These are phyloP conservation scores for Hyaena hyaena DNA, from an alignment of 2,113 vertebrate genomes.

Conservation along the genomic window DNA sequence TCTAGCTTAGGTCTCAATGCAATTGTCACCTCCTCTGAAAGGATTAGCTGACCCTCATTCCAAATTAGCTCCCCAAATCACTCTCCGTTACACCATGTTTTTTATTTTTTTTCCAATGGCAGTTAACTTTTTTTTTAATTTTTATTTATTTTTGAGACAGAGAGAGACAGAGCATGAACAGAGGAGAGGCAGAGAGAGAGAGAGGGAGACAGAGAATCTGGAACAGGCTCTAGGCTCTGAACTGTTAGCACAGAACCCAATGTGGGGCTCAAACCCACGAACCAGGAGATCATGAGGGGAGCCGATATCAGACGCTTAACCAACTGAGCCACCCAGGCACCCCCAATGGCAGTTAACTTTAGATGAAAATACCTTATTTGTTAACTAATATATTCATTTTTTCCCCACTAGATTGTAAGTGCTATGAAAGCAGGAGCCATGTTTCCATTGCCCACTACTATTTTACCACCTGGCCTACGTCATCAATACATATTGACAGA, in stretches of 20 bases:
- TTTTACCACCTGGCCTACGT: background rate
- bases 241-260: too few species aligned
- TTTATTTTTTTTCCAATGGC: background rate
- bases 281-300: too few species aligned
- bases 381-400: conserved; percentile 10
- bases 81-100: background rate
- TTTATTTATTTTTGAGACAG: background rate
- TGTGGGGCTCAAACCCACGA: too few species aligned
- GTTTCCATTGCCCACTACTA: background rate
- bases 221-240: background rate
- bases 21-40: background rate
- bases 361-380: conserved; percentile 21
- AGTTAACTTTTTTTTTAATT: background rate
- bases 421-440: background rate
- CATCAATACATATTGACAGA: background rate
- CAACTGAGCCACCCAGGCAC: background rate
- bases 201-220: background rate
- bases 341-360: background rate
- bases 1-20: background rate
- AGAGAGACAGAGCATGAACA: background rate
- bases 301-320: too few species aligned
- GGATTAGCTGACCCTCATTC: background rate
- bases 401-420: background rate
- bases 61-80: background rate
- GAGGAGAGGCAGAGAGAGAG: background rate